Evolutionary conservation across 2,888 invertebrate species (phyloP).

Genomic region (Platycheirus albimanus): DNA sequence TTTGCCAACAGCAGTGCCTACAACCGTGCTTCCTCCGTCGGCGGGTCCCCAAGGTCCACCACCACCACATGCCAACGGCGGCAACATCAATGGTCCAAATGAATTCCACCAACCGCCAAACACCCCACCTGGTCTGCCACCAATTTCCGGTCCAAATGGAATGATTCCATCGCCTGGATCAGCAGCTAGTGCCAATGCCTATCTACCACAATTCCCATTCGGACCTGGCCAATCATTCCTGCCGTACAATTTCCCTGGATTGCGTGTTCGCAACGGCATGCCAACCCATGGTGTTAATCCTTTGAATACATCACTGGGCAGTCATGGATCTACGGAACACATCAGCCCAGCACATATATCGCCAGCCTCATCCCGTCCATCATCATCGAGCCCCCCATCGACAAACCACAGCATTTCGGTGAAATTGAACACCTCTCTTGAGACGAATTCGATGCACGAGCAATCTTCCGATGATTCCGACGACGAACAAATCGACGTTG

Average conservation of each 20-base stretch:
- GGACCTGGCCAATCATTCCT: slow-evolving; percentile 84
- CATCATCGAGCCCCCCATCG: slow-evolving; percentile 80
- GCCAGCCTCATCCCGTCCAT: slow-evolving; percentile 81
- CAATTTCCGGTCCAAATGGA: slow-evolving; percentile 71
- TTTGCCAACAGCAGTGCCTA: slow-evolving; percentile 81
- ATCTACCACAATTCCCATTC: slow-evolving; percentile 85
- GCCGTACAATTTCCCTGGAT: slow-evolving; percentile 84
- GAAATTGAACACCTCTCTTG: slow-evolving; percentile 84
- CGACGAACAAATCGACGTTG: slow-evolving; percentile 89
- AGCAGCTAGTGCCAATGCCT: slow-evolving; percentile 78
- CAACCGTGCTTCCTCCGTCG: slow-evolving; percentile 69
- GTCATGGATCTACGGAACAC: slow-evolving; percentile 78
- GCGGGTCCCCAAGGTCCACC: slow-evolving; percentile 73
- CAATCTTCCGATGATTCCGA: slow-evolving; percentile 86
- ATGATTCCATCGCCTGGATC: slow-evolving; percentile 84
- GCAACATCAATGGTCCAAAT: slow-evolving; percentile 56
- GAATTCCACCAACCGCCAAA: slow-evolving; percentile 75
- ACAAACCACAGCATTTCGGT: slow-evolving; percentile 74
- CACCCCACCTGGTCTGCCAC: slow-evolving; percentile 75
- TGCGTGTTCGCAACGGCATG: slow-evolving; percentile 78
- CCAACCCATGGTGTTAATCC: slow-evolving; percentile 60
- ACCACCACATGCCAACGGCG: slow-evolving; percentile 65
- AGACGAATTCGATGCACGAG: slow-evolving; percentile 86
- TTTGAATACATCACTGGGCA: slow-evolving; percentile 75
- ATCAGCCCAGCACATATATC: slow-evolving; percentile 80